phyloP scores from a whole-genome alignment of 2,888 invertebrate species.

The Antheraea assamensis region DNA sequence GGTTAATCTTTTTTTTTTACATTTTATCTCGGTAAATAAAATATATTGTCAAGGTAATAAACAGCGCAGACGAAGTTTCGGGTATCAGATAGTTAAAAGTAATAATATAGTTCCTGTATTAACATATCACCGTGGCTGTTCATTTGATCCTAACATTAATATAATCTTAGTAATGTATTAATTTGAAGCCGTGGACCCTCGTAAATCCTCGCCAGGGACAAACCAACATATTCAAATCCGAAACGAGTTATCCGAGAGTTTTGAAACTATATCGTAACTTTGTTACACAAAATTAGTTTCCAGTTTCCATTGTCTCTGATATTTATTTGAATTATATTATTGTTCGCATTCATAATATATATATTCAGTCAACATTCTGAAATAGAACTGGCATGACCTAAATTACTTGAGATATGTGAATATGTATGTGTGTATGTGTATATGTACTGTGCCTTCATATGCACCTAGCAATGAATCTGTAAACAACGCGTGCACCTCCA shows the following conservation, averaged over 20 bases:
- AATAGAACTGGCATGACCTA: neutral
- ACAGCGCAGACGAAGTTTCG: no score
- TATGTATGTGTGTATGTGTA: no score
- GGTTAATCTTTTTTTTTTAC: no score
- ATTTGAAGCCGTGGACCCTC: slow-evolving; percentile 13
- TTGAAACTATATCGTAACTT: slow-evolving; percentile 22
- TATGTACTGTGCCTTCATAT: no score
- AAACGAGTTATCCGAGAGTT: slow-evolving; percentile 21
- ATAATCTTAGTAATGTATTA: slow-evolving; percentile 7
- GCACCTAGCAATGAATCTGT: no score
- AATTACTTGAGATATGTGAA: no score
- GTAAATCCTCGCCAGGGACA: slow-evolving; percentile 22
- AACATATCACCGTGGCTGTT: neutral
- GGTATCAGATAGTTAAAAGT: neutral
- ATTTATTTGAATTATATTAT: slow-evolving; percentile 20
- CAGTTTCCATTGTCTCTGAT: slow-evolving; percentile 19
- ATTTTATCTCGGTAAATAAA: no score
- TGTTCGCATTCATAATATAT: slow-evolving; percentile 1
- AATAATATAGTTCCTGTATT: neutral
- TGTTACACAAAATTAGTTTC: slow-evolving; percentile 23
- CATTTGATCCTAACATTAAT: slow-evolving; percentile 4
- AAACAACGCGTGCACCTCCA: no score
- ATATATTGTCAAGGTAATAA: no score
- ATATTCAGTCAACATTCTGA: neutral
- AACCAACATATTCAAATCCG: slow-evolving; percentile 22